These are phyloP conservation scores for Lasioglossum baleicum DNA, from an alignment of 1,140 invertebrate species.

Conservation along the genomic window DNA sequence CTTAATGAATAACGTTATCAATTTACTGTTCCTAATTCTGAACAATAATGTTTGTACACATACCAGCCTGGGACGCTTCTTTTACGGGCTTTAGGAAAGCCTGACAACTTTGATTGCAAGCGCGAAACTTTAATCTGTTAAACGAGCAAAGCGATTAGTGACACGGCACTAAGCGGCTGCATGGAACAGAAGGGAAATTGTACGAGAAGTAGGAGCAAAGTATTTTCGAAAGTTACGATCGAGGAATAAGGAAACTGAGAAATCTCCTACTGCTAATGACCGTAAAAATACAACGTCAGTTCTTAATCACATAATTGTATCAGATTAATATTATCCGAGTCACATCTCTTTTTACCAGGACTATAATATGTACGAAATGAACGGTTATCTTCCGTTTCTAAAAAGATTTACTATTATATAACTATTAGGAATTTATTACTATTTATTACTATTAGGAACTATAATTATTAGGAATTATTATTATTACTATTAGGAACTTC, in stretches of 20 bases:
- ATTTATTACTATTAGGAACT: no score
- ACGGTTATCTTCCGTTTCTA: no score
- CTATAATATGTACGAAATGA: no score
- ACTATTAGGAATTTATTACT: no score
- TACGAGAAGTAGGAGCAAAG: neutral
- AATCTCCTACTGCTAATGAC: neutral
- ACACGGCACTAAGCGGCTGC: neutral
- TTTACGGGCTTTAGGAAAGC: neutral
- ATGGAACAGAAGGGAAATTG: neutral
- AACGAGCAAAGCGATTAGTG: neutral
- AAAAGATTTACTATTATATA: no score
- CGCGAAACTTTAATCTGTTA: slow-evolving; percentile 6
- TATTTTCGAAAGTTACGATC: slow-evolving; percentile 6
- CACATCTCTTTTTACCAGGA: no score
- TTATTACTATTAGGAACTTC: no score
- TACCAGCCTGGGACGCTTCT: neutral
- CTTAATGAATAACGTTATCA: neutral
- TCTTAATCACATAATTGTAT: neutral
- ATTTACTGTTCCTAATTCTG: neutral
- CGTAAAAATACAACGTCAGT: neutral
- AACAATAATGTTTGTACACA: neutral
- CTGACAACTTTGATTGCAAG: slow-evolving; percentile 1
- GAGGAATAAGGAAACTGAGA: neutral
- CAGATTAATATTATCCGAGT: neutral
- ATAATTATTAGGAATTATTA: no score